Conservation (phyloP, 2,113 vertebrate genomes). For the Dermatemys mawii region DNA sequence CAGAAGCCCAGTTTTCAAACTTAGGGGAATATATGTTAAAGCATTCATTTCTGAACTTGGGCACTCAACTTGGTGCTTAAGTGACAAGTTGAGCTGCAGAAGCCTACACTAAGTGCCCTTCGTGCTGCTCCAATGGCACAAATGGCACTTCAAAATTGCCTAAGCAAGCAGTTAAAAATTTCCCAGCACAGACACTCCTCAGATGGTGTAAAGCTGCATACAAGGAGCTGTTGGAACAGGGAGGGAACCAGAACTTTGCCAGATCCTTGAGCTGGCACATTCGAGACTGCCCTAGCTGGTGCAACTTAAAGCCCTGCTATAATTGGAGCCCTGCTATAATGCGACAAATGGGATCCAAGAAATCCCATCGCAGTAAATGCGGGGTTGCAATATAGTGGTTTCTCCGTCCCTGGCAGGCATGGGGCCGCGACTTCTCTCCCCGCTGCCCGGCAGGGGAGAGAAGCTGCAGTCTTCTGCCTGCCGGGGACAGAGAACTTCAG, state of each 20-base stretch:
- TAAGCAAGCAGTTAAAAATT: neutral
- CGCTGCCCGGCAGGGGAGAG: too few species aligned
- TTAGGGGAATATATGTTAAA: neutral
- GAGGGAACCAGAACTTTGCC: neutral
- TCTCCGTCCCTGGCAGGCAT: too few species aligned
- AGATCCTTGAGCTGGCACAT: neutral
- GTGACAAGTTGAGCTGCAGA: neutral
- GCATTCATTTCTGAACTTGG: neutral
- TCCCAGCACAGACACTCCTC: neutral
- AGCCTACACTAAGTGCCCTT: neutral
- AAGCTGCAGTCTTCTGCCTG: too few species aligned
- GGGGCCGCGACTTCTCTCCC: too few species aligned
- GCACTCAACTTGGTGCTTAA: neutral
- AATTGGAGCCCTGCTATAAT: too few species aligned
- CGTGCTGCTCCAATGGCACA: neutral
- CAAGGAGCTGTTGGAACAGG: neutral
- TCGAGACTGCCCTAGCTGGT: neutral
- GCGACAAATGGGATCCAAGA: too few species aligned
- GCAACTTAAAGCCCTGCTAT: too few species aligned
- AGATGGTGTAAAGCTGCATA: neutral
- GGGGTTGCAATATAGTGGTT: too few species aligned
- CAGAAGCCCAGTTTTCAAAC: neutral
- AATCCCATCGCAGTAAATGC: too few species aligned
- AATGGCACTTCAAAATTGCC: neutral
- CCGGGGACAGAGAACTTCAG: too few species aligned